A percentile compares a stretch with the other conserved stretches of the same genome.
Conservation (phyloP, 2,888 invertebrate genomes). For the Pammene aurita region DNA sequence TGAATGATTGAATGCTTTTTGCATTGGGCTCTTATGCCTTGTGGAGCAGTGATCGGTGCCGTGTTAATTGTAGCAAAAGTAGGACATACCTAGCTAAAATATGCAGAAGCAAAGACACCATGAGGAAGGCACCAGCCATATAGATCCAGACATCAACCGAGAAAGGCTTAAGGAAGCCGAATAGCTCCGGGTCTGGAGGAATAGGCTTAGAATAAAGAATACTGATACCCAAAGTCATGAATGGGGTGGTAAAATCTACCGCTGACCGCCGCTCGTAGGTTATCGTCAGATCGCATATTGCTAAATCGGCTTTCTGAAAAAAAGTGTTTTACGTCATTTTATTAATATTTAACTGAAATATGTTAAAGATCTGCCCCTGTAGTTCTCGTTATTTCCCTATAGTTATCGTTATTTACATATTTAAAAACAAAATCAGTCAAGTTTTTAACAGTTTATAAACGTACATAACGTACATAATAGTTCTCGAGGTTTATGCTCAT, state of each 20-base stretch:
- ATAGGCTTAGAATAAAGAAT: slow-evolving; percentile 92
- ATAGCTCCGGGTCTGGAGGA: slow-evolving; percentile 90
- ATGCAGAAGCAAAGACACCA: slow-evolving; percentile 92
- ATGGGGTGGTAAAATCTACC: slow-evolving; percentile 98
- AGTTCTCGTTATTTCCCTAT: too few relatives aligned
- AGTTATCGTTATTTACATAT: too few relatives aligned
- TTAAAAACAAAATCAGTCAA: too few relatives aligned
- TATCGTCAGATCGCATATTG: slow-evolving; percentile 97
- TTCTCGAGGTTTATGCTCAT: neutral
- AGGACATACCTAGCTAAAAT: slow-evolving; percentile 87
- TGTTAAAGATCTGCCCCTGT: too few relatives aligned
- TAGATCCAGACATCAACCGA: slow-evolving; percentile 95
- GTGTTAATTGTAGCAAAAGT: too few relatives aligned
- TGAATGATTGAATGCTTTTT: too few relatives aligned
- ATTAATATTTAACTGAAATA: too few relatives aligned
- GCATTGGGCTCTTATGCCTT: too few relatives aligned
- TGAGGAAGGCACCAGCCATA: slow-evolving; percentile 92
- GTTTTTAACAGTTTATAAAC: too few relatives aligned
- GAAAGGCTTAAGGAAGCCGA: slow-evolving; percentile 95
- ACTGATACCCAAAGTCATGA: slow-evolving; percentile 97
- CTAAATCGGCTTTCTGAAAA: slow-evolving; percentile 94
- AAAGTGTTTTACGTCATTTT: neutral
- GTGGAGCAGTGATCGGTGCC: too few relatives aligned
- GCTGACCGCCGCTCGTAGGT: slow-evolving; percentile 94
- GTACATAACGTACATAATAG: too few relatives aligned